phyloP scores from a whole-genome alignment of 2,113 vertebrate species.

The Elachura formosa region DNA sequence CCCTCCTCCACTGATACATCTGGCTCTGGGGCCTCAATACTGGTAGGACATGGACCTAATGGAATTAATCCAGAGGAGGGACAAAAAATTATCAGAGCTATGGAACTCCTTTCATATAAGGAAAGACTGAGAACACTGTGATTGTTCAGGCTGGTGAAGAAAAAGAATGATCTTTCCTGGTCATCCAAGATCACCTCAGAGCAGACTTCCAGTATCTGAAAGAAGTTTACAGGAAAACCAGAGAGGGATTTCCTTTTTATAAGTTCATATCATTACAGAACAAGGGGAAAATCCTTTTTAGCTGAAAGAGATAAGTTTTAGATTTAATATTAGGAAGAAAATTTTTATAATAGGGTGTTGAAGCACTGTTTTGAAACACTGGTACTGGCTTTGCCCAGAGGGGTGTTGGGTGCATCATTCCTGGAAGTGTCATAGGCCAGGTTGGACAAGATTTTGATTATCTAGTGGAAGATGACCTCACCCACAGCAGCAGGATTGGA shows the following conservation, averaged over 20 bases:
- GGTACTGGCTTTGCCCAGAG: background rate
- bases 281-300: background rate
- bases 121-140: background rate
- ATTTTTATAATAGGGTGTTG: background rate
- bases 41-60: accelerated
- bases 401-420: background rate
- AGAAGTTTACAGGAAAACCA: accelerated
- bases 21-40: accelerated
- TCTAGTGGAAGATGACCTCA: background rate
- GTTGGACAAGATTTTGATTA: background rate
- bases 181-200: background rate
- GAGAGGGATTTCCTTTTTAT: background rate
- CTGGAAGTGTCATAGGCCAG: background rate
- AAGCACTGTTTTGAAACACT: background rate
- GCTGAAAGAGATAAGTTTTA: background rate
- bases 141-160: background rate
- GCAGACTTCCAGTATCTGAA: background rate
- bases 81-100: background rate
- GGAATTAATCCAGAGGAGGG: background rate
- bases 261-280: accelerated
- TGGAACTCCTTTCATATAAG: background rate
- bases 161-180: no score
- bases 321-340: background rate
- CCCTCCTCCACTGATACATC: background rate
- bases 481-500: background rate